These are phyloP conservation scores for Limnephilus lunatus DNA, from an alignment of 2,888 invertebrate genomes.

Conservation along the genomic window DNA sequence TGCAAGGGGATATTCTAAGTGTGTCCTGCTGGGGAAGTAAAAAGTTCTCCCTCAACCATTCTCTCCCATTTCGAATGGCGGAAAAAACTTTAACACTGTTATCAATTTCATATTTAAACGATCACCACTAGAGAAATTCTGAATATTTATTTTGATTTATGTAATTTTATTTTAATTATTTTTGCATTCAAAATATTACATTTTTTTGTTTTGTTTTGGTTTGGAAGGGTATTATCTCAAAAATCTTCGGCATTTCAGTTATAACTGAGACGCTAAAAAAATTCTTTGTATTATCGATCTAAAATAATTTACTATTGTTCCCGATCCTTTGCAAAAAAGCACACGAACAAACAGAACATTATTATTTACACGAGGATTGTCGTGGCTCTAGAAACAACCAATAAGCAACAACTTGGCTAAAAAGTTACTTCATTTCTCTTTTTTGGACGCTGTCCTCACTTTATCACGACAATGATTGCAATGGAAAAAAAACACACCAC, in stretches of 20 bases:
- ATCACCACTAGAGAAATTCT: too few species aligned
- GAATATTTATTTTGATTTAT: too few species aligned
- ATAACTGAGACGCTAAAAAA: background rate
- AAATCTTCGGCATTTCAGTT: background rate
- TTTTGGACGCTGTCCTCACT: background rate
- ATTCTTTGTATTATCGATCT: background rate
- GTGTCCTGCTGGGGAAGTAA: too few species aligned
- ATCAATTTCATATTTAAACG: too few species aligned
- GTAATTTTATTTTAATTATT: too few species aligned
- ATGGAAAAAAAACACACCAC: slow-evolving; percentile 41
- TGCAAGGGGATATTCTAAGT: too few species aligned
- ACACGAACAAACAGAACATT: background rate
- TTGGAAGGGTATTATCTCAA: background rate
- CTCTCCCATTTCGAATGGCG: too few species aligned
- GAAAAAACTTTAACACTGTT: too few species aligned
- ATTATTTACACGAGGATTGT: slow-evolving; percentile 2
- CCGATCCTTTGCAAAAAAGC: background rate
- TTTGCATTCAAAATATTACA: too few species aligned
- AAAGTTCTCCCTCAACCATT: too few species aligned
- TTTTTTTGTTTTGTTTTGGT: too few species aligned
- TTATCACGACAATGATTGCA: slow-evolving; percentile 48
- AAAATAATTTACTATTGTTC: background rate
- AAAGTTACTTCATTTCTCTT: slow-evolving; percentile 27
- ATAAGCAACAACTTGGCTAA: background rate
- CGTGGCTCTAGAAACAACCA: background rate